These are phyloP conservation scores for Hermetia illucens DNA, from an alignment of 1,140 invertebrate genomes.

Conservation along the genomic window DNA sequence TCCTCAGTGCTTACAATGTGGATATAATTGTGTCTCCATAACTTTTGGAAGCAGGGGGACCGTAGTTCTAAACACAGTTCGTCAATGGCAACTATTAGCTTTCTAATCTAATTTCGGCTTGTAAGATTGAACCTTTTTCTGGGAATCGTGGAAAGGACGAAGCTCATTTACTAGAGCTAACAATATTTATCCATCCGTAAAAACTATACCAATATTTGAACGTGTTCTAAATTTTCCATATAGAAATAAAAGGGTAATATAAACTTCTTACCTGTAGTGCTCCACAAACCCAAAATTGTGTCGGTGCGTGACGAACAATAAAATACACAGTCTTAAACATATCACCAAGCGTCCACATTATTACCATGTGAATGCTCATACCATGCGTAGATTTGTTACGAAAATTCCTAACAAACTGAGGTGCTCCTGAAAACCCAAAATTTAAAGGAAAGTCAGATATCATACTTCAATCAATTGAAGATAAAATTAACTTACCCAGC, in stretches of 20 bases:
- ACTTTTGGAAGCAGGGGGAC: too few species aligned
- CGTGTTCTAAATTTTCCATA: too few species aligned
- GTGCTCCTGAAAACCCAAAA: conserved; percentile 40
- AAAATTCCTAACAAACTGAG: conserved; percentile 74
- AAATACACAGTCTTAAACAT: conserved; percentile 97
- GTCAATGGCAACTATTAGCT: too few species aligned
- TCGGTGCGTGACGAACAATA: conserved; percentile 70
- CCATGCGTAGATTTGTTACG: conserved; percentile 61
- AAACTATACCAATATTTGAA: too few species aligned
- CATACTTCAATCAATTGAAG: conserved; percentile 1
- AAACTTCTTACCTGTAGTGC: conserved; percentile 75
- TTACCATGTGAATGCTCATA: conserved; percentile 79
- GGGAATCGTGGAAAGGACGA: too few species aligned
- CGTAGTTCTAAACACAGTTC: too few species aligned
- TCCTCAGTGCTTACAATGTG: too few species aligned
- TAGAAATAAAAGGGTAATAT: conserved; percentile 57
- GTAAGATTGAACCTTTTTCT: too few species aligned
- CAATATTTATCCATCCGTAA: too few species aligned
- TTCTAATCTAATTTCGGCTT: too few species aligned
- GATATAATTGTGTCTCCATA: too few species aligned
- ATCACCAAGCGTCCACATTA: conserved; percentile 92
- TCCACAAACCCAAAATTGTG: conserved; percentile 94
- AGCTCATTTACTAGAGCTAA: too few species aligned
- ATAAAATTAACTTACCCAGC: conserved; percentile 45
- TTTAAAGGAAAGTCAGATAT: conserved; percentile 6